These are phyloP conservation scores for Casuarius casuarius DNA, from an alignment of 2,113 vertebrate genomes.

Conservation along the genomic window DNA sequence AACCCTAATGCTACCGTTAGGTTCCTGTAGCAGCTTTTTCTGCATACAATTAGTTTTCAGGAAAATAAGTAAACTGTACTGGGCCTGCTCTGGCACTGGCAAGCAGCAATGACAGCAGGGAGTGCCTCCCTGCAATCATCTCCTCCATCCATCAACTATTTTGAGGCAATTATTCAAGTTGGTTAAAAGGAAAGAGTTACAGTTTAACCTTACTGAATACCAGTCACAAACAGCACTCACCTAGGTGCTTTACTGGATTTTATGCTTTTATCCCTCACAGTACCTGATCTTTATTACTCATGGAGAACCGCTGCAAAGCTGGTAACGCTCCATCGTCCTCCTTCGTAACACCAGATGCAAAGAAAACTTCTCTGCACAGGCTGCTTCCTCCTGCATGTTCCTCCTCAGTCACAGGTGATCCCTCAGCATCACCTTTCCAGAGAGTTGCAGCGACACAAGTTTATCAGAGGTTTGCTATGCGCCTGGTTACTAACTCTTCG, in stretches of 20 bases:
- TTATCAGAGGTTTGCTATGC: too few relatives aligned
- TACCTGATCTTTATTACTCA: neutral
- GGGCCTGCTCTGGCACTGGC: rapidly evolving
- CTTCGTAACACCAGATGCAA: neutral
- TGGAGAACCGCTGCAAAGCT: neutral
- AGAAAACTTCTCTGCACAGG: neutral
- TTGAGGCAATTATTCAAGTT: neutral
- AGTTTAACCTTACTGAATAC: neutral
- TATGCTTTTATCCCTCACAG: neutral
- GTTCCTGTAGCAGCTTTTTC: neutral
- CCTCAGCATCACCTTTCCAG: neutral
- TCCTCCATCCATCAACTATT: neutral
- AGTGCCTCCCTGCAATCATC: neutral
- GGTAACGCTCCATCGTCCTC: neutral
- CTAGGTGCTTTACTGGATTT: neutral
- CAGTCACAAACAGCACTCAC: neutral
- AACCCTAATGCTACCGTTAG: rapidly evolving
- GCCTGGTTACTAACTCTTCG: rapidly evolving
- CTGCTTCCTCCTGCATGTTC: too few relatives aligned
- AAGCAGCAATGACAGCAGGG: neutral
- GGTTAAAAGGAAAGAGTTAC: neutral
- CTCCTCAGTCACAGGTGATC: neutral
- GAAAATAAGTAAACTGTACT: neutral
- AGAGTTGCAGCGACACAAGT: rapidly evolving
- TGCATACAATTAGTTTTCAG: rapidly evolving